Base-by-base conservation (phyloP, 2,797 vertebrate genomes). In the Tokudaia tokunoshimensis region DNA sequence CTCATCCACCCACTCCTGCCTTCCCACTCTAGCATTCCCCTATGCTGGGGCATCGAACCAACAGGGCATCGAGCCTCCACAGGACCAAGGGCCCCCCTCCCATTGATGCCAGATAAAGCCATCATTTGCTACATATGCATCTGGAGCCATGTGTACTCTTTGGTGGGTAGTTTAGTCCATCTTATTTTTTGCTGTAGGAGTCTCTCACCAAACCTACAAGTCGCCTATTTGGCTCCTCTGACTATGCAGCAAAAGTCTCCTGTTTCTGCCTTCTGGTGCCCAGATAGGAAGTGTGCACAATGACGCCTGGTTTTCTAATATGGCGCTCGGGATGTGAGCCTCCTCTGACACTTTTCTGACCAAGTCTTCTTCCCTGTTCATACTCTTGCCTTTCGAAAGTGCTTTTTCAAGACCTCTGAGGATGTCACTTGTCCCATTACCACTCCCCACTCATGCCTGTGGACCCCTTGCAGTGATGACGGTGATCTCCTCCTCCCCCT, bases 401-500 rank as follows among this genome's bases (percentile, higher is more conserved):
- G 15, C 20, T 67, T 63, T 86, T 19, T 6, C n/a, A 29, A 76
- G 86, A n/a, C 10, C 26, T 34, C 12, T 61, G 55, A 57, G 4
- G 20, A 85, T 50, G 61, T 14, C 87, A 15, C 63, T 44, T 6
- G 1, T 5, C 2, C 3, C n/a, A 15, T 0, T 10, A 1, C 20
- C 34, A 44, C 29, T 22, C 29, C 22, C 29, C 11, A 10, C 44
- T 85, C 44, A n/a, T 5, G 19, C 22, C 34, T 61, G 47, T 17
- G 75, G 76, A 41, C 20, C 11, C 12, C 70, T 79, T 24, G 3
- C 26, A 44, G 65, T 37, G 57, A 52, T 9, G 14, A 74, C 24
- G 41, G 17, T 74, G 6, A 57, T n/a, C 26, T 20, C 47, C 20
- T 15, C 12, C 7, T 1, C 0, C 0, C 0, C n/a, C 31, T 24